A percentile compares a stretch with the other conserved stretches of the same genome.
Conservation (phyloP, 2,113 vertebrate species). For the Mesocricetus auratus region DNA sequence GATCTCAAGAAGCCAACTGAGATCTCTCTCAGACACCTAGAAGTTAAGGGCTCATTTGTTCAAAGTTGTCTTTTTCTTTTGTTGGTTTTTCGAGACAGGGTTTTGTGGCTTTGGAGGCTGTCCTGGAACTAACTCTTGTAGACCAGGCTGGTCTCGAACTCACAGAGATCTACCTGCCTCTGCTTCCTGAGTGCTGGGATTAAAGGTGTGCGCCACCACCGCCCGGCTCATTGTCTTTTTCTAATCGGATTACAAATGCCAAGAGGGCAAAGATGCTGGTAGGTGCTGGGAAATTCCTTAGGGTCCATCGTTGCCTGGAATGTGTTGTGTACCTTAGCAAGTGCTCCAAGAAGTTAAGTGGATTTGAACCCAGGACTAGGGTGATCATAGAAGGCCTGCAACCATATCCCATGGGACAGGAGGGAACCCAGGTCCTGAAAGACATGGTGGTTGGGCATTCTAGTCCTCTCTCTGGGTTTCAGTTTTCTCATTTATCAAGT, state of each 20-base stretch:
- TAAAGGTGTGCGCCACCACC: too few species aligned
- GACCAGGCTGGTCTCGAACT: too few species aligned
- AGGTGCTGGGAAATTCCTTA: not conserved
- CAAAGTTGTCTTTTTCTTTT: too few species aligned
- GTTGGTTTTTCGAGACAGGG: too few species aligned
- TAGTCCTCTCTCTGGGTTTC: not conserved
- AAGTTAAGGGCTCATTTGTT: not conserved
- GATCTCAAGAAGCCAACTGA: not conserved
- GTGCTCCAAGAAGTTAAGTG: not conserved
- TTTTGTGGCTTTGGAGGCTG: too few species aligned
- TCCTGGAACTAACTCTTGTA: too few species aligned
- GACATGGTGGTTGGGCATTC: not conserved
- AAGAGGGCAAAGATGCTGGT: not conserved
- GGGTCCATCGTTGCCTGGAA: not conserved
- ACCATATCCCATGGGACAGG: not conserved
- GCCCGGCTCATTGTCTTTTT: not conserved
- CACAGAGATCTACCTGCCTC: too few species aligned
- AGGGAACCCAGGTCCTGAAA: not conserved
- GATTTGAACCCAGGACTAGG: constrained; percentile 14
- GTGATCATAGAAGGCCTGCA: not conserved
- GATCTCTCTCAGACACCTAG: not conserved
- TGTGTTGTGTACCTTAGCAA: rapidly evolving
- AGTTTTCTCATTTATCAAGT: constrained; percentile 2
- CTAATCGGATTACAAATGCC: not conserved
- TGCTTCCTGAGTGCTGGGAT: too few species aligned